Conservation (phyloP, 1,140 invertebrate species). For the Drosophila eugracilis region DNA sequence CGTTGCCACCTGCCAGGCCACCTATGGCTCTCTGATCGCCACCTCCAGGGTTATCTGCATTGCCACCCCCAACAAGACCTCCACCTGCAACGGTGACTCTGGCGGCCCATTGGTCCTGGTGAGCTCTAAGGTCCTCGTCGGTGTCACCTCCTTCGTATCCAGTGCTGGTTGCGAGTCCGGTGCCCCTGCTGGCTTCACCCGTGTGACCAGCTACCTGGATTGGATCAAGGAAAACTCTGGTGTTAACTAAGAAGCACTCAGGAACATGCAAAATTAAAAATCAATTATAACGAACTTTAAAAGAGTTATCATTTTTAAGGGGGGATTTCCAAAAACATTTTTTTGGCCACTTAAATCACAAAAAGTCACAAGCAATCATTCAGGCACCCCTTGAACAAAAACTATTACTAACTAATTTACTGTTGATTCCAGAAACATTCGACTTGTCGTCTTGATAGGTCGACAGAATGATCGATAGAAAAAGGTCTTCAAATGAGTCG, state of each 20-base stretch:
- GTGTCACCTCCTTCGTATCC: slow-evolving; percentile 85
- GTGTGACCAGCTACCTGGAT: slow-evolving; percentile 85
- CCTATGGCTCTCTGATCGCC: slow-evolving; percentile 43
- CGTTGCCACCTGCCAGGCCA: slow-evolving; percentile 12
- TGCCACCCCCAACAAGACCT: slow-evolving; percentile 54
- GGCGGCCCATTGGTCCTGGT: slow-evolving; percentile 86
- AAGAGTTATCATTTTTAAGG: background rate
- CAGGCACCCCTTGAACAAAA: too few species aligned
- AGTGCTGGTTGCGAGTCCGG: slow-evolving; percentile 73
- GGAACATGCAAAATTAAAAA: slow-evolving; percentile 15
- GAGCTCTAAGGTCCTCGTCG: slow-evolving; percentile 82
- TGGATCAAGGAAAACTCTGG: slow-evolving; percentile 85
- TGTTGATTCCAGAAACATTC: background rate
- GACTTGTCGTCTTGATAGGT: too few species aligned
- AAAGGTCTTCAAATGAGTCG: too few species aligned
- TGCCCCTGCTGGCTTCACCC: slow-evolving; percentile 85
- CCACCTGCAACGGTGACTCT: slow-evolving; percentile 86
- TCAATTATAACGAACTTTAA: too few species aligned
- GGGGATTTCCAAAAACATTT: too few species aligned
- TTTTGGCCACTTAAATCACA: too few species aligned
- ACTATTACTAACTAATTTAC: background rate
- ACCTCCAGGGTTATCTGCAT: slow-evolving; percentile 52
- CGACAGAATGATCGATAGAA: too few species aligned
- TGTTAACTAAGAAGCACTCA: slow-evolving; percentile 38
- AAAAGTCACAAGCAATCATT: too few species aligned